Evolutionary conservation across 2,797 vertebrate genomes (phyloP).

Genomic region (Siniperca scherzeri): DNA sequence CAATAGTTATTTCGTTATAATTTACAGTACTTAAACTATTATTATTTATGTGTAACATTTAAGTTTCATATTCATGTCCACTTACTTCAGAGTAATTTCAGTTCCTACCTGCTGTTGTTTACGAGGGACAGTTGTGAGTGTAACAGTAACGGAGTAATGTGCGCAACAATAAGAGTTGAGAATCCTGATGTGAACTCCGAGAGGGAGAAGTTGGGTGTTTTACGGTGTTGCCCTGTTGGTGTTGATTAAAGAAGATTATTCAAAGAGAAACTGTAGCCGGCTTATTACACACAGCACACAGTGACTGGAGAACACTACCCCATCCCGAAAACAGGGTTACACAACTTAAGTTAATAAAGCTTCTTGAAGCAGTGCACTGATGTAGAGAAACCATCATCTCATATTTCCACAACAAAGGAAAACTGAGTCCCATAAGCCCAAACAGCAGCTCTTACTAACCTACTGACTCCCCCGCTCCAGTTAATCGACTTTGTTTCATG

Average conservation of each 20-base stretch:
- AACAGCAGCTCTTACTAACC: conserved; percentile 29
- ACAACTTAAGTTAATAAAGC: not conserved
- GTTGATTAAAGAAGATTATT: conserved; percentile 2
- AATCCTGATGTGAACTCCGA: conserved; percentile 1
- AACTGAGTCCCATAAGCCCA: conserved; percentile 18
- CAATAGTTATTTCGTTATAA: not conserved
- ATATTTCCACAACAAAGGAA: conserved; percentile 45
- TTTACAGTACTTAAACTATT: not conserved
- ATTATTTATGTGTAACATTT: not conserved
- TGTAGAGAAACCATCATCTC: conserved; percentile 15
- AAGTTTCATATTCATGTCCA: not conserved
- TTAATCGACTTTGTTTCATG: conserved; percentile 47
- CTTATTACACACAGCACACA: not conserved
- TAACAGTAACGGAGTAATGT: not conserved
- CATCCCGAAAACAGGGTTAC: conserved; percentile 7
- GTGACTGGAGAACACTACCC: not conserved
- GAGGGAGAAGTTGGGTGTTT: not conserved
- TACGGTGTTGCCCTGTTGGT: not conserved
- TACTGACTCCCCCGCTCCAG: conserved; percentile 20
- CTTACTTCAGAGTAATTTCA: not conserved
- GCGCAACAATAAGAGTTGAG: not conserved
- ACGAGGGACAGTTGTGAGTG: not conserved
- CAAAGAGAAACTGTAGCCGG: not conserved
- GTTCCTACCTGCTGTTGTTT: not conserved
- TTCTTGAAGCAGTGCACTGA: not conserved